Base-by-base conservation (phyloP, 2,888 invertebrate species). In the Euzetes globulus region DNA sequence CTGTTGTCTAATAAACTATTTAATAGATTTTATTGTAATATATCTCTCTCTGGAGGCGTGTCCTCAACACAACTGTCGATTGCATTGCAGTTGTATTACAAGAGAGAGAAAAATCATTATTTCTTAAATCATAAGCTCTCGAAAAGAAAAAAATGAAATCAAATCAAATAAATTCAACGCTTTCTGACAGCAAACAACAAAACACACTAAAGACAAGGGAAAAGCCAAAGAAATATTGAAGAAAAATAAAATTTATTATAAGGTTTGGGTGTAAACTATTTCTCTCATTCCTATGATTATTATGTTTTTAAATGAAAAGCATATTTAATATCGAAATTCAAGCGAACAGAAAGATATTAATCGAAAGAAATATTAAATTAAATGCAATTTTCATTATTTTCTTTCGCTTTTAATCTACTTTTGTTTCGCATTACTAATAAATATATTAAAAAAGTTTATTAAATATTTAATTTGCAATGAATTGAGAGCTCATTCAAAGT, bases 21-120 rank as follows among this genome's bases (percentile, higher is more conserved):
- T 65, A 65, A 65, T 65, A 37, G 37, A 37, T 65, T 65, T 37
- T 11, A 60, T 29, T 60, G 33, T 65, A 33, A 37, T 65, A 37
- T 19, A 52, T 52, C 52, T 65, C 33, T 65, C 63, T 37, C 37
- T 37, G 5, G 15, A 33, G 33, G 33, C 37, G 33, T 65, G 33
- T 37, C 37, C 33, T 37, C 33, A 17, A 19, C 29, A 37, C 4
- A 15, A 5, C 37, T 65, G 6, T 19, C 37, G 1, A 33, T 37
- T 37, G 17, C 2, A 60, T 37, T 19, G 19, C 33, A 58, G 25
- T 58, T 58, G 27, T 15, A 27, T 22, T 58, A 25, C 29, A 58
- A 58, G 19, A 55, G 25, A 5, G 25, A 25, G 11, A 22, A 55
- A 55, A 58, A 29, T 58, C 27, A 58, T 58, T 58, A 58, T 27